These are phyloP conservation scores for Subacronicta megacephala DNA, from an alignment of 2,888 invertebrate genomes.

Conservation along the genomic window DNA sequence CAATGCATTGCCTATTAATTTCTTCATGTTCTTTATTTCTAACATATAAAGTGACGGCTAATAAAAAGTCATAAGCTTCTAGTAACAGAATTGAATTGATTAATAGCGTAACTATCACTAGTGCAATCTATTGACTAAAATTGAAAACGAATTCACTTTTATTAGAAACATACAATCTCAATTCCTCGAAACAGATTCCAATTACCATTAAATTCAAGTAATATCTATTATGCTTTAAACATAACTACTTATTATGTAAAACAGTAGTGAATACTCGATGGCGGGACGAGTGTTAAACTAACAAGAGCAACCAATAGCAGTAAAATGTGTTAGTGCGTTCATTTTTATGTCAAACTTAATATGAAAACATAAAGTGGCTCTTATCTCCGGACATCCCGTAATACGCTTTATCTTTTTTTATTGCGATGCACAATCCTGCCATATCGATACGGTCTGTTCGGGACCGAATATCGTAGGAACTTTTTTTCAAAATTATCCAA, in stretches of 20 bases:
- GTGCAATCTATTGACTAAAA: slow-evolving; percentile 5
- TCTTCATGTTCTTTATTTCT: slow-evolving; percentile 53
- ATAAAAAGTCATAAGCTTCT: neutral
- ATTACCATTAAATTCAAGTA: slow-evolving; percentile 13
- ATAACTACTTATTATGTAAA: slow-evolving; percentile 19
- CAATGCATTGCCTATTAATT: slow-evolving; percentile 84
- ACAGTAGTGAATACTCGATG: slow-evolving; percentile 39
- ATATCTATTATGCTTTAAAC: slow-evolving; percentile 1
- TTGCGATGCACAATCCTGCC: slow-evolving; percentile 76
- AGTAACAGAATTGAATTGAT: slow-evolving; percentile 13
- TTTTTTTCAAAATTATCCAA: slow-evolving; percentile 56
- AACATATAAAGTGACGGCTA: slow-evolving; percentile 16
- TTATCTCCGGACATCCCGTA: slow-evolving; percentile 82
- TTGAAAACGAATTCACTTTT: slow-evolving; percentile 28
- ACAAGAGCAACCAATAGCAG: slow-evolving; percentile 69
- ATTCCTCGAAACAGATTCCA: slow-evolving; percentile 25
- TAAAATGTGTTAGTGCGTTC: slow-evolving; percentile 71
- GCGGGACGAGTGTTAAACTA: slow-evolving; percentile 59
- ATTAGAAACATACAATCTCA: slow-evolving; percentile 25
- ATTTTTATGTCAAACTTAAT: slow-evolving; percentile 81
- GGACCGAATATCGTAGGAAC: slow-evolving; percentile 53
- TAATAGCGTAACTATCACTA: slow-evolving; percentile 21
- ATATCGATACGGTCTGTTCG: slow-evolving; percentile 59
- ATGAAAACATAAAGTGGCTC: slow-evolving; percentile 79
- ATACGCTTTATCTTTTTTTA: slow-evolving; percentile 82